Evolutionary conservation across 1,140 invertebrate species (phyloP).

Genomic region (Nephotettix cincticeps): DNA sequence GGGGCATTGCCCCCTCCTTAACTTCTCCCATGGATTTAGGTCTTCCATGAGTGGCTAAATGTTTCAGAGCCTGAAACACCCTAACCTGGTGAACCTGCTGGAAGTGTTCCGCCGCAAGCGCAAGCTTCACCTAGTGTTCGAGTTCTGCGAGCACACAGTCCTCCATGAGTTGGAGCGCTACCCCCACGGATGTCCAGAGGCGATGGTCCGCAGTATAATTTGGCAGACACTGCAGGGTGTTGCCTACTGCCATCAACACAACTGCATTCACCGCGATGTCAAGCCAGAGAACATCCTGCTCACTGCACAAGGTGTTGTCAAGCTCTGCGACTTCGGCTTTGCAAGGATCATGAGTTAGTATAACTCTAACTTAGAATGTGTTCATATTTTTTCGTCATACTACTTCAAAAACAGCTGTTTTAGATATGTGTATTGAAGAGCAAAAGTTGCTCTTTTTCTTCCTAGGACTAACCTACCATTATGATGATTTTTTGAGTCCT

Average conservation of each 20-base stretch:
- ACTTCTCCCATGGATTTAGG: too few relatives aligned
- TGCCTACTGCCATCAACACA: constrained; percentile 94
- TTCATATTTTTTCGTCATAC: too few relatives aligned
- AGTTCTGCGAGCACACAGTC: constrained; percentile 97
- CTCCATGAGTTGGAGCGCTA: constrained; percentile 94
- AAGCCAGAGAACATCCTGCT: constrained; percentile 99
- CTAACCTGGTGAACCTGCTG: constrained; percentile 94
- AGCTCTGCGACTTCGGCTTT: constrained; percentile 99
- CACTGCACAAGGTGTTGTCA: constrained; percentile 91
- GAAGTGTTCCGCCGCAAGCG: constrained; percentile 97
- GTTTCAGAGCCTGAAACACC: constrained; percentile 99
- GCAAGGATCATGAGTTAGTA: constrained; percentile 91
- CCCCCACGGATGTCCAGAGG: constrained; percentile 79
- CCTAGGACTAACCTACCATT: too few relatives aligned
- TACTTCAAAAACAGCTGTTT: too few relatives aligned
- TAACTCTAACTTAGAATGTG: background rate
- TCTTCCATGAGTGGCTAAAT: too few relatives aligned
- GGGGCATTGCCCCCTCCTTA: too few relatives aligned
- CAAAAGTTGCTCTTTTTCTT: too few relatives aligned
- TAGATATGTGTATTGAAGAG: too few relatives aligned
- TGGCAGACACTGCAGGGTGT: constrained; percentile 96
- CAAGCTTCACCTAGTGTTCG: constrained; percentile 96
- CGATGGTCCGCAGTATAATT: constrained; percentile 86
- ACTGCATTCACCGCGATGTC: constrained; percentile 95
- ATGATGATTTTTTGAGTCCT: too few relatives aligned